Conservation (phyloP, 2,888 invertebrate species). For the Platypus cylindrus region DNA sequence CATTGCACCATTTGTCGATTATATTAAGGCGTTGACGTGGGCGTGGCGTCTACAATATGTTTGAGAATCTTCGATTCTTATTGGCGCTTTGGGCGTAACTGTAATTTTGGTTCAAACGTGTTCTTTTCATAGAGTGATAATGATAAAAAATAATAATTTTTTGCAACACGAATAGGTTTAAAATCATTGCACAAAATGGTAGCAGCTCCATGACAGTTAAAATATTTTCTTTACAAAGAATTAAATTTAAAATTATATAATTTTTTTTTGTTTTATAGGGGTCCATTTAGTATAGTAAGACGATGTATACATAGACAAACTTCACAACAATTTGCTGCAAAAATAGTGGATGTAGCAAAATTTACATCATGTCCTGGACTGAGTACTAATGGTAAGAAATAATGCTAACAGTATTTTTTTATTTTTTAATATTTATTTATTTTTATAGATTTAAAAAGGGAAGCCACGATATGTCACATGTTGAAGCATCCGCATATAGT, state of each 20-base stretch:
- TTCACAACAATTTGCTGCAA: constrained; percentile 92
- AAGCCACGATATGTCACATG: constrained; percentile 98
- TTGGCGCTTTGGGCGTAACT: no score
- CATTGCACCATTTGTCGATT: no score
- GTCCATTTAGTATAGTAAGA: constrained; percentile 91
- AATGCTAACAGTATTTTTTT: constrained; percentile 1
- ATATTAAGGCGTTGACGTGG: no score
- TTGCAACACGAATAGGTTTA: no score
- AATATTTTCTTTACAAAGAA: no score
- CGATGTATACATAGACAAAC: constrained; percentile 92
- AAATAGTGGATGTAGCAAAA: constrained; percentile 95
- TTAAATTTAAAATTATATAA: neutral
- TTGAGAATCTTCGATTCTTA: no score
- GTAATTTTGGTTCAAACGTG: no score
- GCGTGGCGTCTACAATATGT: no score
- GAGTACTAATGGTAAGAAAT: constrained; percentile 72
- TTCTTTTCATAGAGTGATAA: no score
- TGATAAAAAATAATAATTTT: no score
- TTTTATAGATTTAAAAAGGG: constrained; percentile 86
- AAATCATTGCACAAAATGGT: no score
- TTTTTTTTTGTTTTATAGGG: constrained; percentile 41
- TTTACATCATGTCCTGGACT: constrained; percentile 94
- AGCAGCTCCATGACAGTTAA: no score
- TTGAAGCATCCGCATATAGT: constrained; percentile 98
- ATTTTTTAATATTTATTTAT: constrained; percentile 10